phyloP scores from a whole-genome alignment of 2,113 vertebrate genomes.

The Rhinopomastus cyanomelas region DNA sequence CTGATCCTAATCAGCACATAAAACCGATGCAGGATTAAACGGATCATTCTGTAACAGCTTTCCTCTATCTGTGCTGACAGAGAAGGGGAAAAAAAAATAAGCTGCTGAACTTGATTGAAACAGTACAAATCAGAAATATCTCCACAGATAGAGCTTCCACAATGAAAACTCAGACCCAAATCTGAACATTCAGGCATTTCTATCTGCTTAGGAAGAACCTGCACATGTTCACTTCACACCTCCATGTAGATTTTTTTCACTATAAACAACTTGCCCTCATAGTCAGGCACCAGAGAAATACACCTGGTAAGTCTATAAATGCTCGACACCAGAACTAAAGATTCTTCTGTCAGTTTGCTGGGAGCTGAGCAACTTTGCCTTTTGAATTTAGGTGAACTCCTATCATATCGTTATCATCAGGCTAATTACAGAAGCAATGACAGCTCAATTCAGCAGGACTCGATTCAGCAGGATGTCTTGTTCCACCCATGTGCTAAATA shows the following conservation, averaged over 20 bases:
- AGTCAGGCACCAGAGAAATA: neutral
- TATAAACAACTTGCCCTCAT: neutral
- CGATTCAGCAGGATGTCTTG: neutral
- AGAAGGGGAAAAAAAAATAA: neutral
- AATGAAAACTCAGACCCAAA: neutral
- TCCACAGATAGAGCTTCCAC: neutral
- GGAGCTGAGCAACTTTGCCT: neutral
- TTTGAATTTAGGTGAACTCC: neutral
- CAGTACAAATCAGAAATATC: neutral
- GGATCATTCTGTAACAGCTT: constrained; percentile 9
- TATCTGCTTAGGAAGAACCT: no score
- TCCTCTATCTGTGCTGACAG: neutral
- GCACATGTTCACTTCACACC: no score
- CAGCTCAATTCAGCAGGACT: neutral
- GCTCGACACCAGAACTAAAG: neutral
- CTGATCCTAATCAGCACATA: constrained; percentile 20
- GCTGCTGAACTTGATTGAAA: constrained; percentile 1
- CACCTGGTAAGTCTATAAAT: neutral
- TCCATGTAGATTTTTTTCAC: no score
- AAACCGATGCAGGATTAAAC: constrained; percentile 25
- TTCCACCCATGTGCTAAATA: neutral
- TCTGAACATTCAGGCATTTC: neutral
- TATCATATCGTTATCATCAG: neutral
- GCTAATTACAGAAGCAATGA: neutral
- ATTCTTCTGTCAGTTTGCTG: neutral